A percentile compares a stretch with the other conserved stretches of the same genome.
phyloP scores from a whole-genome alignment of 2,797 vertebrate species.

The Melanotaenia parkinsoni region DNA sequence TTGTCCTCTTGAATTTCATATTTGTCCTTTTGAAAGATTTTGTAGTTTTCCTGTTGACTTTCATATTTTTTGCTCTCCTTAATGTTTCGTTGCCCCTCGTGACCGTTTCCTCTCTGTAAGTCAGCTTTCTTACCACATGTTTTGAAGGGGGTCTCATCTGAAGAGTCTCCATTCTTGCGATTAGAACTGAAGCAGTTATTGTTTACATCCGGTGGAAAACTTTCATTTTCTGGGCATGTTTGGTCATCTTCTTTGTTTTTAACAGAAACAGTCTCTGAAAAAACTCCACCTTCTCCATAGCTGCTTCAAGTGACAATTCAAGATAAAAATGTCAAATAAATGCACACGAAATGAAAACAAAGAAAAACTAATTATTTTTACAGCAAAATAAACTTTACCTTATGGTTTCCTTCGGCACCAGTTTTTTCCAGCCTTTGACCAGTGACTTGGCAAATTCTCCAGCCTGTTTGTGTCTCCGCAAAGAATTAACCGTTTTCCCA shows the following conservation, averaged over 20 bases:
- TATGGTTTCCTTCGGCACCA: conserved; percentile 77
- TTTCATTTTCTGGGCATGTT: conserved; percentile 27
- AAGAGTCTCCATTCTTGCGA: conserved; percentile 37
- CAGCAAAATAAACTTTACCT: conserved; percentile 65
- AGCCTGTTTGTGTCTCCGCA: conserved; percentile 83
- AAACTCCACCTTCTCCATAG: conserved; percentile 41
- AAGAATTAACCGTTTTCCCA: conserved; percentile 86
- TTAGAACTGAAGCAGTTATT: conserved; percentile 42
- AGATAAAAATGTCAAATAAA: conserved; percentile 13
- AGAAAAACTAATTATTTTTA: neutral
- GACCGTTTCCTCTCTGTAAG: conserved; percentile 19
- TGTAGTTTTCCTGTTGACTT: conserved; percentile 20
- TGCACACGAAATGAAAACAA: neutral
- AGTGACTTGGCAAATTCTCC: conserved; percentile 85
- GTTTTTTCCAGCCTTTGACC: conserved; percentile 85
- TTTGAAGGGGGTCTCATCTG: conserved; percentile 38
- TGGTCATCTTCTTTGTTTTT: conserved; percentile 42
- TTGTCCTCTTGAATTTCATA: conserved; percentile 25
- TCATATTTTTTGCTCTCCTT: conserved; percentile 16
- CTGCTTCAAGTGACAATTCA: conserved; percentile 37
- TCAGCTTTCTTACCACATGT: neutral
- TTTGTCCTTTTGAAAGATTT: conserved; percentile 20
- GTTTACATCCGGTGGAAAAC: conserved; percentile 43
- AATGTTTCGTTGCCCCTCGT: conserved; percentile 22
- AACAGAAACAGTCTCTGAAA: conserved; percentile 30